These are phyloP conservation scores for Heloderma charlesbogerti DNA, from an alignment of 2,113 vertebrate species.

Conservation along the genomic window DNA sequence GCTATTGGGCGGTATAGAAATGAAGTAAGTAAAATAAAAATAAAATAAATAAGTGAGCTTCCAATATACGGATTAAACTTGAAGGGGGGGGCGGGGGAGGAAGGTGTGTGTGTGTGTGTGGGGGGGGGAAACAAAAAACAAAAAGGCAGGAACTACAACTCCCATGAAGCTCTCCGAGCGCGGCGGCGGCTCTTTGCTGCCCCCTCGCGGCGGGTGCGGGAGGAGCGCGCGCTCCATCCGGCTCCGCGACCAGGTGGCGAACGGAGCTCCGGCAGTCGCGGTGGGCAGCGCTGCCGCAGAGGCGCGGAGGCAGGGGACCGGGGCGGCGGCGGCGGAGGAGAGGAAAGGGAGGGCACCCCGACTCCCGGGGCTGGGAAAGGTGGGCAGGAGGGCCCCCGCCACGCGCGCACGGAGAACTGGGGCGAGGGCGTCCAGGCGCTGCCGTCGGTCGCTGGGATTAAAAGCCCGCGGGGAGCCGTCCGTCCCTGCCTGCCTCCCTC, in stretches of 20 bases:
- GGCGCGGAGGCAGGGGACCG: not conserved
- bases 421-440: not conserved
- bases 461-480: not conserved
- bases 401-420: not conserved
- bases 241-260: not conserved
- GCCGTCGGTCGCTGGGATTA: not conserved
- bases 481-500: too few relatives aligned
- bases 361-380: not conserved
- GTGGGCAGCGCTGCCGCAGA: conserved; percentile 12
- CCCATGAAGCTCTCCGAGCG: conserved; percentile 46
- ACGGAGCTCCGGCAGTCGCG: conserved; percentile 59
- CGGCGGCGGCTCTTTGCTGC: conserved; percentile 2
- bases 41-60: too few relatives aligned
- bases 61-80: too few relatives aligned
- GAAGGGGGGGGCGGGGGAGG: not conserved
- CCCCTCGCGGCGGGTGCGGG: conserved; percentile 66
- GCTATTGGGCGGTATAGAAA: too few relatives aligned
- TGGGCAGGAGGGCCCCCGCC: not conserved
- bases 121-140: not conserved
- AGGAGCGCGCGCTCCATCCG: not conserved
- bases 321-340: not conserved
- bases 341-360: not conserved
- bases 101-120: too few relatives aligned
- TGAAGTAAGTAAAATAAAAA: too few relatives aligned
- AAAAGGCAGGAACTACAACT: conserved; percentile 56